Evolutionary conservation across 1,140 invertebrate species (phyloP), one percentile per base, ranked within the genome.

Genomic region (Calephelis virginiensis): DNA sequence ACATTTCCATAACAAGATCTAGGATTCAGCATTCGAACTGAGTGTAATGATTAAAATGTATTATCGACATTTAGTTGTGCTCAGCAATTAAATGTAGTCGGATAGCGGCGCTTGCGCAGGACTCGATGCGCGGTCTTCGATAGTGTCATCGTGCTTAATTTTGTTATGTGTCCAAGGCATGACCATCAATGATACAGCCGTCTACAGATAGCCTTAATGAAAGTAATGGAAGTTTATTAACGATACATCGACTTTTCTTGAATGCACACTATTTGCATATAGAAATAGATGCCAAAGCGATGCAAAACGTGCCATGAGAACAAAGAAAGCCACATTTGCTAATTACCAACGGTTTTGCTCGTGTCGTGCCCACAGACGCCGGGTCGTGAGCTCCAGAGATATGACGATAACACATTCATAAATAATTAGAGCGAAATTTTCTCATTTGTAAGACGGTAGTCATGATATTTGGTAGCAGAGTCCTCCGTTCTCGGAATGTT

Each of bases 401-500:
- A 90, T 91, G 87, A 91, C 79, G 89, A 91, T 91, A 91, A 91
- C 86, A 90, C 89, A 91, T 90, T 91, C 87, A 90, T 91, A 91
- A 91, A 91, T 91, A 91, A 91, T 91, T 91, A 91, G 89, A 91
- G 87, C 81, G 82, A 91, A 91, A 91, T 91, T 90, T 91, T 91
- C 89, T 91, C 86, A 89, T 90, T 90, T 91, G 89, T 91, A 90
- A 89, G 83, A 87, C 85, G 82, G 85, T 82, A 88, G 86, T 83
- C 89, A 87, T 91, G 89, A 91, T 91, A 91, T 91, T 91, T 90
- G 86, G 89, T 83, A 79, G 84, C 85, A 80, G 81, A 77, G 79
- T 73, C 75, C 80, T 80, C 75, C 81, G 78, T 91, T 91, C 87
- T 86, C 71, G 73, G 89, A 91, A 91, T 71, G 69, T 81, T 75